Evolutionary conservation across 2,113 vertebrate species (phyloP), one percentile per base, ranked within the genome.

Genomic region (Piprites chloris): DNA sequence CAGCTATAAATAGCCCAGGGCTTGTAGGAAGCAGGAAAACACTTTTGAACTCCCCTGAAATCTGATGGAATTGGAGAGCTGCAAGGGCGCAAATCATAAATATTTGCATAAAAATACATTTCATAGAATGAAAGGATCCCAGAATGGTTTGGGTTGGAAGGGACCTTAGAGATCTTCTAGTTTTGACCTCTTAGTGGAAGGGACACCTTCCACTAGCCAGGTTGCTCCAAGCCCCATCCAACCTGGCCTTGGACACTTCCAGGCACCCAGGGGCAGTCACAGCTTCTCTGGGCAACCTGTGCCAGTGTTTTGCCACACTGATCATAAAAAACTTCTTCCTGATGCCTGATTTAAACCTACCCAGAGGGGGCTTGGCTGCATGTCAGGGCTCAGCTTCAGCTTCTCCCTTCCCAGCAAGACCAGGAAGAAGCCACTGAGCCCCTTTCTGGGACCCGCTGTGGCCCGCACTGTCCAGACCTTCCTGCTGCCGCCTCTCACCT

Each of bases 1-100:
- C 23, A 5, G 37, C 63, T 26, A 44, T 13, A 69, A 83, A 85
- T 53, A 95, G 30, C 42, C 71, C 55, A 1, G 44, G 41, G 42
- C 73, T 37, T 9, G 14, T 9, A 56, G 77, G 67, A 83, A 79
- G 82, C 82, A 94, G 79, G 85, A 92, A 92, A 94, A 80, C 63
- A 81, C 92, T 90, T 95, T 26, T 84, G 82, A 86, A 75, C 82
- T 78, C 23, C 19, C 49, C 42, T 14, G 63, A 69, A 85, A 85
- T 11, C 53, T 27, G 33, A 14, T n/a, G 66, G 77, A 87, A 39
- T 12, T 12, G 66, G 69, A 53, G n/a, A 62, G 28, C 62, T 33
- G 47, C 30, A 10, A 68, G 62, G 55, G 74, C 66, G 46, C 27
- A 21, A 56, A 24, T 9, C 27, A 28, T 9, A 80, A 83, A 66